These are phyloP conservation scores for Thalassophryne amazonica DNA, from an alignment of 2,797 vertebrate genomes.

Conservation along the genomic window DNA sequence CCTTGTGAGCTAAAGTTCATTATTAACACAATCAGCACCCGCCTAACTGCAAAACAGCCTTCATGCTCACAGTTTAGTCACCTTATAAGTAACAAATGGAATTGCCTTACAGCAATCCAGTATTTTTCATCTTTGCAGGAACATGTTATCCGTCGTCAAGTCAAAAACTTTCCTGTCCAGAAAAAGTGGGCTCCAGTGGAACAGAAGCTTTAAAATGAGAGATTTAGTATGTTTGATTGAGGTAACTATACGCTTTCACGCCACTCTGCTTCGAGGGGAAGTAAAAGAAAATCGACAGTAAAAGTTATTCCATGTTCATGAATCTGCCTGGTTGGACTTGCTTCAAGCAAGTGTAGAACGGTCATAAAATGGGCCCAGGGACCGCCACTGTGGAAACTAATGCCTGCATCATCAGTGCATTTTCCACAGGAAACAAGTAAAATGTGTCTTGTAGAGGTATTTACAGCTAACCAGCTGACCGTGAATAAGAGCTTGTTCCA, in stretches of 20 bases:
- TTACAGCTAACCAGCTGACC: conserved; percentile 36
- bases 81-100: conserved; percentile 8
- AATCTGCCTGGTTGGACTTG: too few species aligned
- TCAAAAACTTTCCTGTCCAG: neutral
- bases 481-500: conserved; percentile 17
- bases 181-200: too few species aligned
- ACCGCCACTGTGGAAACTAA: too few species aligned
- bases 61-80: neutral
- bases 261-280: too few species aligned
- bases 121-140: too few species aligned
- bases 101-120: neutral
- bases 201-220: too few species aligned
- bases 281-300: too few species aligned
- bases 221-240: too few species aligned
- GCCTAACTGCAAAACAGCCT: neutral
- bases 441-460: conserved; percentile 26
- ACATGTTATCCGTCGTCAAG: neutral
- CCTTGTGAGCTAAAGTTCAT: conserved; percentile 30
- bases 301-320: too few species aligned
- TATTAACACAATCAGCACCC: conserved; percentile 39
- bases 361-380: neutral
- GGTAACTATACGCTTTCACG: too few species aligned
- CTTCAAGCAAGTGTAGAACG: too few species aligned
- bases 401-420: too few species aligned
- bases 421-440: neutral